A percentile compares a stretch with the other conserved stretches of the same genome.
phyloP scores from a whole-genome alignment of 2,888 invertebrate species.

The Drosophila paramelanica region DNA sequence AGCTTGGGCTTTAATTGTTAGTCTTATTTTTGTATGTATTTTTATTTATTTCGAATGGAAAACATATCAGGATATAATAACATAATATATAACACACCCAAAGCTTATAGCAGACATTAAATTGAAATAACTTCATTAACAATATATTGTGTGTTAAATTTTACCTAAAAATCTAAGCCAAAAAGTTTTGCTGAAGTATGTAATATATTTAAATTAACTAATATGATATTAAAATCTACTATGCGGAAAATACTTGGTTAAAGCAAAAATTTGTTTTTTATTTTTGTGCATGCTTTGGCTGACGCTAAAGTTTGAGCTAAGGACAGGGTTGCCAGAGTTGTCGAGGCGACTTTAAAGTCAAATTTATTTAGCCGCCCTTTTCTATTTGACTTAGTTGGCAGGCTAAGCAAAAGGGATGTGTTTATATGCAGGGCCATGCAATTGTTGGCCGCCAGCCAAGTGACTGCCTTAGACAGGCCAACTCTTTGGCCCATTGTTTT shows the following conservation, averaged over 20 bases:
- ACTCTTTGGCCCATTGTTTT: slow-evolving; percentile 66
- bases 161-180: background rate
- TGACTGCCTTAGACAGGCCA: slow-evolving; percentile 62
- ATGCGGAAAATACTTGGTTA: background rate
- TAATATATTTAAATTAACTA: slow-evolving; percentile 1
- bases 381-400: slow-evolving; percentile 43
- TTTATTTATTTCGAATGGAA: too few relatives aligned
- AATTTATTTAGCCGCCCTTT: slow-evolving; percentile 19
- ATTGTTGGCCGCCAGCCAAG: slow-evolving; percentile 66
- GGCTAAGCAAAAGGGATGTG: slow-evolving; percentile 37
- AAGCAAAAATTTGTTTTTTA: slow-evolving; percentile 32
- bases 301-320: slow-evolving; percentile 19
- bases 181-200: slow-evolving; percentile 8
- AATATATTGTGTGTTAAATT: slow-evolving; percentile 20
- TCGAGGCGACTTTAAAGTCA: slow-evolving; percentile 13
- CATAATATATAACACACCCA: too few relatives aligned
- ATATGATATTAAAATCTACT: background rate
- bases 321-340: slow-evolving; percentile 3
- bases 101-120: too few relatives aligned
- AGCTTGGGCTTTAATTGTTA: too few relatives aligned
- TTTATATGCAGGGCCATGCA: slow-evolving; percentile 32
- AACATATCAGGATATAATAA: too few relatives aligned
- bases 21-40: too few relatives aligned
- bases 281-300: too few relatives aligned
- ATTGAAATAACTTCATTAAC: background rate